phyloP scores from a whole-genome alignment of 2,797 vertebrate genomes.

The Fundulus diaphanus region DNA sequence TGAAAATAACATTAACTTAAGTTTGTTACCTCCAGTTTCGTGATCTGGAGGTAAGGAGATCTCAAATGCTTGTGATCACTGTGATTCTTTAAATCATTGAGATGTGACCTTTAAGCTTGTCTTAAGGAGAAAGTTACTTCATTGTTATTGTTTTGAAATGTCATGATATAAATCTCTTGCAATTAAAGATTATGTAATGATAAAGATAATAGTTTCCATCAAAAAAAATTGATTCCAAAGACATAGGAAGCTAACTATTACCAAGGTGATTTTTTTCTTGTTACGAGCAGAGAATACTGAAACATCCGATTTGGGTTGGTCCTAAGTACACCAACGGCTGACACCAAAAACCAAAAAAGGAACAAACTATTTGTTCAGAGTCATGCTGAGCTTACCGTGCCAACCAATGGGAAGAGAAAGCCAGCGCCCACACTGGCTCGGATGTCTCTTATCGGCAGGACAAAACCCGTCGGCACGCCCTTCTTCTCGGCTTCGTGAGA shows the following conservation, averaged over 20 bases:
- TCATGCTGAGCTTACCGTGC: constrained; percentile 84
- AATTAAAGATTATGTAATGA: no score
- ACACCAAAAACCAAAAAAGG: background rate
- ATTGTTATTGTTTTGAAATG: no score
- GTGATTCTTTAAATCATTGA: no score
- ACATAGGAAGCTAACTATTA: background rate
- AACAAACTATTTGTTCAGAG: background rate
- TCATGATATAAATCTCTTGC: no score
- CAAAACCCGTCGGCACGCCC: constrained; percentile 92
- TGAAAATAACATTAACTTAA: no score
- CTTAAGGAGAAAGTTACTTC: no score
- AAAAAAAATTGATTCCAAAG: background rate
- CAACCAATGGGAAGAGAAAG: constrained; percentile 93
- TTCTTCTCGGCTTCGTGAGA: constrained; percentile 96
- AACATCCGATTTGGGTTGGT: background rate
- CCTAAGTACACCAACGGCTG: no score
- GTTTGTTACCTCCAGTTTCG: no score
- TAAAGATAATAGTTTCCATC: no score
- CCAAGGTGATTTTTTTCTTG: background rate
- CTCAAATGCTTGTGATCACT: no score
- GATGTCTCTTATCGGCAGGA: constrained; percentile 94
- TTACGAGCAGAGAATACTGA: background rate
- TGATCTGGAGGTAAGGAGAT: no score
- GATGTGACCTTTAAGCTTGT: no score
- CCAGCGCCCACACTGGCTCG: constrained; percentile 95